Evolutionary conservation across 2,113 vertebrate genomes (phyloP).

Genomic region (Plecturocebus donacophilus): DNA sequence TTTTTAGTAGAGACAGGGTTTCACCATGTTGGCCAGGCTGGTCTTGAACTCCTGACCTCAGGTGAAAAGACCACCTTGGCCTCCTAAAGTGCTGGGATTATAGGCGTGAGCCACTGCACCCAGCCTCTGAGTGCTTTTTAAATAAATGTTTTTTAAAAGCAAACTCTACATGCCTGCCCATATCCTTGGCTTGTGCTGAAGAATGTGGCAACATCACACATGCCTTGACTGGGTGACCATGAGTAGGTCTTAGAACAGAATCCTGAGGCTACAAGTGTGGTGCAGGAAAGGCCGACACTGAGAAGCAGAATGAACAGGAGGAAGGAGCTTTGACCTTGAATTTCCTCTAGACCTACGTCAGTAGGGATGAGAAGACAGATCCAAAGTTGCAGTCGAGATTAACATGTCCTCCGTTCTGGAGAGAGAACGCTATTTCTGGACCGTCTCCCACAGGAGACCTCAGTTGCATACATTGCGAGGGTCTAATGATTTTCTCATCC

Average conservation of each 20-base stretch:
- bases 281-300: neutral
- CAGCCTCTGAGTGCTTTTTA: neutral
- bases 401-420: neutral
- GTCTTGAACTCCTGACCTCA: no score
- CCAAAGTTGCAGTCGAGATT: neutral
- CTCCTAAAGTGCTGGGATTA: no score
- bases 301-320: neutral
- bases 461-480: neutral
- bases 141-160: neutral
- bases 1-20: no score
- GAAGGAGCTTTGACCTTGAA: neutral
- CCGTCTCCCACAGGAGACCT: neutral
- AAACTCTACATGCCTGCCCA: neutral
- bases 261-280: neutral
- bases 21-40: no score
- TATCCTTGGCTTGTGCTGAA: neutral
- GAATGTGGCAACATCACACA: rapidly evolving
- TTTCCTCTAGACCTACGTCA: no score
- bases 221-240: neutral
- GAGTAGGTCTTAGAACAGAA: neutral
- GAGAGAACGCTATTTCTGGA: neutral
- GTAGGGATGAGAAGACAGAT: neutral
- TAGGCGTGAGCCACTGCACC: no score
- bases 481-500: neutral
- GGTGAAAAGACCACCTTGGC: no score